Conservation (phyloP, 2,888 invertebrate species). For the Graphium colonna region DNA sequence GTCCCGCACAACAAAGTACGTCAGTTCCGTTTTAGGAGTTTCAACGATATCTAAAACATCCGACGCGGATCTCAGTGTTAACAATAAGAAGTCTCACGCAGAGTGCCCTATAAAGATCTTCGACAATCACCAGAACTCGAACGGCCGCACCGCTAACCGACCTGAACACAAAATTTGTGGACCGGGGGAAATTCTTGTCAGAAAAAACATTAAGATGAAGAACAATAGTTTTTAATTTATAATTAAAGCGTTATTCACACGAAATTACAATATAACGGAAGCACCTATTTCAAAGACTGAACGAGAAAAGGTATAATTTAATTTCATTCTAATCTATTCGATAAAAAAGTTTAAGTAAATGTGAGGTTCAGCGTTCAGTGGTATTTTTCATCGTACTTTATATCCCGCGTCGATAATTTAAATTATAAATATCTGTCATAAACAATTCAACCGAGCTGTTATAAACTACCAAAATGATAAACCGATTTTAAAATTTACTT, state of each 20-base stretch:
- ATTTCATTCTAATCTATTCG: too few relatives aligned
- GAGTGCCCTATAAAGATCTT: slow-evolving; percentile 23
- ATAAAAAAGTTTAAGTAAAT: too few relatives aligned
- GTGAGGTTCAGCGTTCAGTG: too few relatives aligned
- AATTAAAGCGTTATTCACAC: background rate
- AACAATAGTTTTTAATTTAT: background rate
- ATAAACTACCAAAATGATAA: too few relatives aligned
- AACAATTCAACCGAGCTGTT: too few relatives aligned
- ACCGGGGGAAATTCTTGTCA: slow-evolving; percentile 22
- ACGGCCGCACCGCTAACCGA: slow-evolving; percentile 25
- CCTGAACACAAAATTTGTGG: slow-evolving; percentile 22
- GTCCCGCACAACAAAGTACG: slow-evolving; percentile 32
- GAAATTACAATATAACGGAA: too few relatives aligned
- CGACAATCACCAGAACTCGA: slow-evolving; percentile 28
- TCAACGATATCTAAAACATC: slow-evolving; percentile 11
- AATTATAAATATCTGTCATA: too few relatives aligned
- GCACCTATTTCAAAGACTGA: too few relatives aligned
- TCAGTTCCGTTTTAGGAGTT: slow-evolving; percentile 37
- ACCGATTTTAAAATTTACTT: too few relatives aligned
- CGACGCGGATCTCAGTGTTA: slow-evolving; percentile 3
- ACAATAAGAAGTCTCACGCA: background rate
- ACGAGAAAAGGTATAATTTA: too few relatives aligned
- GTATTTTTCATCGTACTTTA: too few relatives aligned
- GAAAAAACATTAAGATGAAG: slow-evolving; percentile 20
- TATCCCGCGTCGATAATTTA: too few relatives aligned